Evolutionary conservation across 1,140 invertebrate genomes (phyloP).

Genomic region (Saccostrea glomerata): DNA sequence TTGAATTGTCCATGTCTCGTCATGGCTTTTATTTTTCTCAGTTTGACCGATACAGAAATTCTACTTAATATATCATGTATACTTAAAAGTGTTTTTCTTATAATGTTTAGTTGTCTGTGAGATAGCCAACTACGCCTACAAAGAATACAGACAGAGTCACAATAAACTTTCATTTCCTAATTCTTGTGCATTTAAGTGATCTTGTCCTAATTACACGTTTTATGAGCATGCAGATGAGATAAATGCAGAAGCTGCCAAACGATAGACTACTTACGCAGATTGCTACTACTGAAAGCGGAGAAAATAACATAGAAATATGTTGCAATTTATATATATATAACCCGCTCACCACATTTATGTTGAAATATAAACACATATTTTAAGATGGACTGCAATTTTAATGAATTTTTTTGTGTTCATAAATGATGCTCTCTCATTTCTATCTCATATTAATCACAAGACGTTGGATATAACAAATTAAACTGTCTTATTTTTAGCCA

Average conservation of each 20-base stretch:
- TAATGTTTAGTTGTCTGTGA: slow-evolving; percentile 1
- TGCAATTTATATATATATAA: slow-evolving; percentile 2
- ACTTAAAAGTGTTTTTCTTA: not conserved
- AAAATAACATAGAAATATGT: not conserved
- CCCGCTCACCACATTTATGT: slow-evolving; percentile 6
- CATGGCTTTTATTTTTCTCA: slow-evolving; percentile 20
- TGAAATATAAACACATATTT: slow-evolving; percentile 25
- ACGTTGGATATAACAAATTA: not conserved
- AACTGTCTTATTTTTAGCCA: not conserved
- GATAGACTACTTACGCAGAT: too few species aligned
- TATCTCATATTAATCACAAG: not conserved
- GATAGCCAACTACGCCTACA: slow-evolving; percentile 21
- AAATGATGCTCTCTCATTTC: not conserved
- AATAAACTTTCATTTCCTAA: slow-evolving; percentile 30
- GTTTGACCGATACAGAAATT: not conserved
- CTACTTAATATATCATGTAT: too few species aligned
- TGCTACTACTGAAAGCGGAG: not conserved
- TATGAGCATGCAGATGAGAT: not conserved
- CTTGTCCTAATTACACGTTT: slow-evolving; percentile 19
- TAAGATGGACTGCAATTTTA: not conserved
- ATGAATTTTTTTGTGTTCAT: too few species aligned
- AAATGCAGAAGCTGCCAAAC: too few species aligned
- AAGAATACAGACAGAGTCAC: slow-evolving; percentile 10
- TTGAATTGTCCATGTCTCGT: not conserved
- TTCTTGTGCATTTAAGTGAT: not conserved